Base-by-base conservation (phyloP, 92 coral and sea anemone genomes). In the Phenganax stokvisi region DNA sequence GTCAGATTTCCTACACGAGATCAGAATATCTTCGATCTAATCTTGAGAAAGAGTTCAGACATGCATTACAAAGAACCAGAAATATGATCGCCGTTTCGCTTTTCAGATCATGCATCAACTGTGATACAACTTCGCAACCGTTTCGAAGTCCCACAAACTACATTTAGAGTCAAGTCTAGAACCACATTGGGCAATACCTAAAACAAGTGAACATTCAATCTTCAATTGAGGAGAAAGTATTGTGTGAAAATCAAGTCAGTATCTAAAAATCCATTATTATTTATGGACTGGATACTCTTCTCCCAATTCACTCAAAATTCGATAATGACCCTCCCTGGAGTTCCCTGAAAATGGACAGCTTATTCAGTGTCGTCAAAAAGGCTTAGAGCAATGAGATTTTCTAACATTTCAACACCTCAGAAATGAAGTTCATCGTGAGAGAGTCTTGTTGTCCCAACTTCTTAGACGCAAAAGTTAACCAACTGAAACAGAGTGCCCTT, bases 81-180 rank as follows among this genome's bases (percentile, higher is more conserved):
- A 77, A 81, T 52, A 11, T 59, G 15, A 58, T 63, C 56, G 11
- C 73, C 80, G 58, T 82, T 72, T 61, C 71, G 79, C 64, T 71
- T 72, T 62, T 82, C 85, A 67, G 85, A 82, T 37, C 85, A 82
- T 44, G 85, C 53, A 53, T 67, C 79, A 28, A 77, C 72, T 77
- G 80, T 56, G 60, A 79, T 72, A 57, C 58, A 57, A 76, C 85
- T 78, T 30, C 78, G 57, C 74, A 64, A 68, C 17, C 85, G 79
- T 65, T 57, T 70, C 56, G 68, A 81, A 57, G 77, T 56, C 47
- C 68, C 74, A 55, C 56, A 56, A 28, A 27, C 3, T 20, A 20
- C 37, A 76, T 5, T 20, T 51, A 74, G 56, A 25, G 70, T 82
- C 29, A 72, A 51, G 6, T 54, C 85, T 0, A 77, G 86, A 30